Base-by-base conservation (phyloP, 2,888 invertebrate genomes). In the Incurvaria masculella region DNA sequence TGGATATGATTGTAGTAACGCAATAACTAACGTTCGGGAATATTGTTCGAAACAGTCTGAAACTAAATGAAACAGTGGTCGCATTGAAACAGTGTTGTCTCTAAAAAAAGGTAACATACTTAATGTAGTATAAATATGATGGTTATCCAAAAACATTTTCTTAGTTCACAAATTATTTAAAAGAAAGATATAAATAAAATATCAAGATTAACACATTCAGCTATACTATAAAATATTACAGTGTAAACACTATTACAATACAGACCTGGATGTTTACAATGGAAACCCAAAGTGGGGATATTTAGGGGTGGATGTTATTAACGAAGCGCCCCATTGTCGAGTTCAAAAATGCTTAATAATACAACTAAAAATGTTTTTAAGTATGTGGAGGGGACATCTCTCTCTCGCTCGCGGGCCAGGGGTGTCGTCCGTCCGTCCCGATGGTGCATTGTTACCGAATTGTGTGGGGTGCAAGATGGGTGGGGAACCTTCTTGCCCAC, bases 271-370 rank as follows among this genome's bases (percentile, higher is more conserved):
- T 33, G 33, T 33, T 33, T 33, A 33, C 33, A 33, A 33, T 33
- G 14, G 33, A 20, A 21, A 21, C 23, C 43, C 23, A 21, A 43
- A 43, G 43, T 43, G 43, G 43, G 43, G 43, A 21, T 43, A 43
- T 21, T 43, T 43, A 43, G 43, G 43, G 43, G 43, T 43, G 43
- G 43, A 21, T 33, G 33, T 33, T 33, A 33, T 33, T 33, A 33
- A 43, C 43, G 21, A 21, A 17, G 19, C 21, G 41, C 41, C 19
- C 21, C 16, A 43, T 21, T 21, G 17, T 21, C 20, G 21, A 21
- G 21, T 21, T 21, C 6, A 43, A 43, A 43, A 21, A 43, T 43
- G 43, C 21, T 43, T 43, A 43, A 43, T 43, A 43, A 43, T 43
- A 43, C 43, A 43, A 21, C 17, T 20, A 43, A 20, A 43, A 43